phyloP scores from a whole-genome alignment of 2,888 invertebrate species.

The Tenthredo livida region DNA sequence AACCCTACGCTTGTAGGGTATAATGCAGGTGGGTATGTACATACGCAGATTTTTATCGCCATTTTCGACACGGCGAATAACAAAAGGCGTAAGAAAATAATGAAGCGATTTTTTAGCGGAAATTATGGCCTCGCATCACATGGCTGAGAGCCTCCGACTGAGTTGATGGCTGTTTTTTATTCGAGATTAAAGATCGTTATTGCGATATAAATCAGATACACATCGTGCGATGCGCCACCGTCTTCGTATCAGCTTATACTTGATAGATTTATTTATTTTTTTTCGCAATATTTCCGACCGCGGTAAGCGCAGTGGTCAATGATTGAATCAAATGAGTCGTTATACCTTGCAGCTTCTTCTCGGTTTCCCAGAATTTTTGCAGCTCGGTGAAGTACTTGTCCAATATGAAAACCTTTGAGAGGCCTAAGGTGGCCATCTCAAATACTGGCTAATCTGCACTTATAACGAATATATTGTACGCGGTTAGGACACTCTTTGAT shows the following conservation, averaged over 20 bases:
- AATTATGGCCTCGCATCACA: background rate
- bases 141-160: background rate
- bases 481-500: constrained; percentile 48
- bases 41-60: background rate
- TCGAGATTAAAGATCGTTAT: constrained; percentile 20
- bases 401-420: constrained; percentile 97
- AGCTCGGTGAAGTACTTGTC: constrained; percentile 98
- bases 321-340: constrained; percentile 21
- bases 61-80: background rate
- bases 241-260: background rate
- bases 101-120: background rate
- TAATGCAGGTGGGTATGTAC: background rate
- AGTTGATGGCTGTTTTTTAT: constrained; percentile 6
- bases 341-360: constrained; percentile 96
- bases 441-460: constrained; percentile 57
- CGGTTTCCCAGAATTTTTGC: constrained; percentile 98
- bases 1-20: background rate
- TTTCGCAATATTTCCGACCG: background rate
- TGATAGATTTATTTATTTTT: background rate
- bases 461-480: background rate
- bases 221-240: background rate
- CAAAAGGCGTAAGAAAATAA: background rate
- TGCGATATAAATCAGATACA: constrained; percentile 3
- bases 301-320: background rate
- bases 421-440: constrained; percentile 96